Conservation (phyloP, 2,888 invertebrate species). For the Lasiommata megera region DNA sequence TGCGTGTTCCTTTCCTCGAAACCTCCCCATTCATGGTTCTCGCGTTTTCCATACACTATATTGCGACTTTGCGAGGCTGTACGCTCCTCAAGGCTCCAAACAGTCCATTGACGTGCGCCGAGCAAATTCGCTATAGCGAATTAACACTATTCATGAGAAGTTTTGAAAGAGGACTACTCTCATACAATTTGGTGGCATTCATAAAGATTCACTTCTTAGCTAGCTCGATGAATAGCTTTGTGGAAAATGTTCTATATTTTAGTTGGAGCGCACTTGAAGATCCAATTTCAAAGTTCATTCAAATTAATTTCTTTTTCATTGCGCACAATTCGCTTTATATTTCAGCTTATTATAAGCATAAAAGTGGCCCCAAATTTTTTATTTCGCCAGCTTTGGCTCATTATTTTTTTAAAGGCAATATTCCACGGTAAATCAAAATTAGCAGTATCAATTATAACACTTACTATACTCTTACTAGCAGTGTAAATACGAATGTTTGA, state of each 20-base stretch:
- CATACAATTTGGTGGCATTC: constrained; percentile 82
- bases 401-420: constrained; percentile 2
- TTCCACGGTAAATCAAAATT: no score
- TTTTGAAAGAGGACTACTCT: constrained; percentile 80
- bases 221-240: constrained; percentile 72
- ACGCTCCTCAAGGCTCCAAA: constrained; percentile 73
- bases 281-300: constrained; percentile 48
- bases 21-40: constrained; percentile 68
- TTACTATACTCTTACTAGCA: no score
- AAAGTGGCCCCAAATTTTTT: constrained; percentile 26
- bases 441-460: no score
- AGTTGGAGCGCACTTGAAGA: constrained; percentile 50
- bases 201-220: constrained; percentile 79
- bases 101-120: constrained; percentile 77
- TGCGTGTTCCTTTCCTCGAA: constrained; percentile 55
- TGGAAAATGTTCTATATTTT: constrained; percentile 68
- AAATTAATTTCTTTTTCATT: constrained; percentile 34
- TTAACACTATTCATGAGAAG: constrained; percentile 80
- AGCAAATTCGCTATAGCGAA: constrained; percentile 80
- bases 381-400: constrained; percentile 20
- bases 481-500: no score
- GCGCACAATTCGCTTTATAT: constrained; percentile 31
- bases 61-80: constrained; percentile 66
- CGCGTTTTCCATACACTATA: constrained; percentile 78
- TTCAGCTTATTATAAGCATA: constrained; percentile 27